phyloP scores from a whole-genome alignment of 2,888 invertebrate genomes.

The Drosophila melanosoma region DNA sequence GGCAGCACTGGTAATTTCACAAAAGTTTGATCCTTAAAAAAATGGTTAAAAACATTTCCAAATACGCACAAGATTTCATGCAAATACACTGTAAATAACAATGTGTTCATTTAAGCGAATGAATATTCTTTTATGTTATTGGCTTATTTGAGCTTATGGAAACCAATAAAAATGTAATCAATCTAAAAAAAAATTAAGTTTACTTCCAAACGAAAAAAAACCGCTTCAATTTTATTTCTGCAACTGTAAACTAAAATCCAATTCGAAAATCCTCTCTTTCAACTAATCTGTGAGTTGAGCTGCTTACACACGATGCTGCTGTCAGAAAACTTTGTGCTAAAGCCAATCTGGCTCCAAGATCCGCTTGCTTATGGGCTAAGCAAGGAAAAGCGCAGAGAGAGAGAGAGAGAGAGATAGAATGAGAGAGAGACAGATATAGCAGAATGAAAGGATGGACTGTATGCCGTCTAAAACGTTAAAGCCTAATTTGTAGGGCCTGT shows the following conservation, averaged over 20 bases:
- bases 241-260: constrained; percentile 19
- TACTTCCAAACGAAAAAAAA: not conserved
- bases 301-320: constrained; percentile 17
- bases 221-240: not conserved
- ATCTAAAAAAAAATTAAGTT: not conserved
- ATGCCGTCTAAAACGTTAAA: constrained; percentile 52
- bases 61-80: not conserved
- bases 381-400: not conserved
- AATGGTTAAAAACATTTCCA: not conserved
- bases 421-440: not conserved
- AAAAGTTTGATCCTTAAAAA: constrained; percentile 3
- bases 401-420: not conserved
- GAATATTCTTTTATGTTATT: not conserved
- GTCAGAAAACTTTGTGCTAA: constrained; percentile 3
- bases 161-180: not conserved
- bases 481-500: constrained; percentile 67
- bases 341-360: constrained; percentile 18
- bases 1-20: not conserved
- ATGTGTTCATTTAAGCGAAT: not conserved
- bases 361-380: constrained; percentile 12
- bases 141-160: not conserved
- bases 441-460: constrained; percentile 5
- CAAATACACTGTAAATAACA: not conserved
- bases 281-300: constrained; percentile 34
- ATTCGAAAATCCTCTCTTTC: constrained; percentile 7